phyloP scores from a whole-genome alignment of 2,797 vertebrate species.

The Garrulus glandarius region DNA sequence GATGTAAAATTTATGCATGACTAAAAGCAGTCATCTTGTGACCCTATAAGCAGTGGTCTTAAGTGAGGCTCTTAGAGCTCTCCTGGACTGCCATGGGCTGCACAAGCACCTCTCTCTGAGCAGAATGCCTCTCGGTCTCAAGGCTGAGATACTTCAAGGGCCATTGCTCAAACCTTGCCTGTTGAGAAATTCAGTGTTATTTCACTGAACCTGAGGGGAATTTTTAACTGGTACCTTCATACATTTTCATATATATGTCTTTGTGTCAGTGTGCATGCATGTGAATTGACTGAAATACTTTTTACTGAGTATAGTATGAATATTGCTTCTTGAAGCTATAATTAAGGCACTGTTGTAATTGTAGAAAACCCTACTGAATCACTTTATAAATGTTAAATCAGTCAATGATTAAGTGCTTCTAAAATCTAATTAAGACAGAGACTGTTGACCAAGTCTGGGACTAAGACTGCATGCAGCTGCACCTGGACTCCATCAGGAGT shows the following conservation, averaged over 20 bases:
- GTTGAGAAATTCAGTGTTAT: neutral
- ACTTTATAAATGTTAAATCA: neutral
- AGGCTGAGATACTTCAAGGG: neutral
- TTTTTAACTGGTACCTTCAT: neutral
- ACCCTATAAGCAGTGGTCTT: neutral
- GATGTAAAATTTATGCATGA: neutral
- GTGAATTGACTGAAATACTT: neutral
- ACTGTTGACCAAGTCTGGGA: neutral
- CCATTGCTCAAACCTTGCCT: accelerated
- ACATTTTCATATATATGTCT: neutral
- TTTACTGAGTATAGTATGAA: neutral
- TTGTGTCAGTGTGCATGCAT: neutral
- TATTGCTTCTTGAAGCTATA: neutral
- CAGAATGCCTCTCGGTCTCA: accelerated
- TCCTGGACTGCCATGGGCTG: neutral
- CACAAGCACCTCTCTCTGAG: neutral
- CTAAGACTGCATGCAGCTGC: neutral
- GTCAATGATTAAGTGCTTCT: neutral
- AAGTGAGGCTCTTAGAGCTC: neutral
- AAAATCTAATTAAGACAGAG: neutral
- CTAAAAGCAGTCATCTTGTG: neutral
- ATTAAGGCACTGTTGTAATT: neutral
- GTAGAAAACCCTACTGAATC: neutral
- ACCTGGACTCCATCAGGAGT: neutral
- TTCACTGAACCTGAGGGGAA: neutral